These are phyloP conservation scores for Brachyistius frenatus DNA, from an alignment of 2,113 vertebrate species.

Conservation along the genomic window DNA sequence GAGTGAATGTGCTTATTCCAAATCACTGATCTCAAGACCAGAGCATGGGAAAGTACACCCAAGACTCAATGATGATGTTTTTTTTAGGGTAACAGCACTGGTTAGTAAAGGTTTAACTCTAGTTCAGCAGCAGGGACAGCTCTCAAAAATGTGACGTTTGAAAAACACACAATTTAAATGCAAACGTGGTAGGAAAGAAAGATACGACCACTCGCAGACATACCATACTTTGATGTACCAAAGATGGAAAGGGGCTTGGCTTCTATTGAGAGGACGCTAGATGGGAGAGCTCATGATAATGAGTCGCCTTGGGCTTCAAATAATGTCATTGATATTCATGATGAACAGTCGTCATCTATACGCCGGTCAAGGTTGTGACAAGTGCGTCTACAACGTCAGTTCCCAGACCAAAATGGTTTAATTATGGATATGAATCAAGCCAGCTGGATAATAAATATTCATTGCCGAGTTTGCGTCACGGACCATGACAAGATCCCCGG, in stretches of 20 bases:
- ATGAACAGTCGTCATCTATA: conserved; percentile 21
- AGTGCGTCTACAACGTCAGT: neutral
- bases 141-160: neutral
- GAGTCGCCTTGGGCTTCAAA: conserved; percentile 42
- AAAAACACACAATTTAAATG: neutral
- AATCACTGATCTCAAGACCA: neutral
- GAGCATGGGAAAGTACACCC: neutral
- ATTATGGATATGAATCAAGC: conserved; percentile 42
- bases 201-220: neutral
- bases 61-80: neutral
- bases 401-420: conserved; percentile 21
- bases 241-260: neutral
- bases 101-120: neutral
- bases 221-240: neutral
- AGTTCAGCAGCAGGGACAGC: neutral
- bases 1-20: neutral
- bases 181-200: neutral
- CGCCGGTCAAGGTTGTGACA: conserved; percentile 26
- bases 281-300: conserved; percentile 15
- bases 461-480: conserved; percentile 20
- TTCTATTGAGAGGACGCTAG: conserved; percentile 9
- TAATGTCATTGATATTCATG: conserved; percentile 54
- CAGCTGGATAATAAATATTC: conserved; percentile 27
- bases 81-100: neutral
- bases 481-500: neutral